These are phyloP conservation scores for Aphelenchoides besseyi DNA, from an alignment of 1,140 invertebrate species.

Conservation along the genomic window DNA sequence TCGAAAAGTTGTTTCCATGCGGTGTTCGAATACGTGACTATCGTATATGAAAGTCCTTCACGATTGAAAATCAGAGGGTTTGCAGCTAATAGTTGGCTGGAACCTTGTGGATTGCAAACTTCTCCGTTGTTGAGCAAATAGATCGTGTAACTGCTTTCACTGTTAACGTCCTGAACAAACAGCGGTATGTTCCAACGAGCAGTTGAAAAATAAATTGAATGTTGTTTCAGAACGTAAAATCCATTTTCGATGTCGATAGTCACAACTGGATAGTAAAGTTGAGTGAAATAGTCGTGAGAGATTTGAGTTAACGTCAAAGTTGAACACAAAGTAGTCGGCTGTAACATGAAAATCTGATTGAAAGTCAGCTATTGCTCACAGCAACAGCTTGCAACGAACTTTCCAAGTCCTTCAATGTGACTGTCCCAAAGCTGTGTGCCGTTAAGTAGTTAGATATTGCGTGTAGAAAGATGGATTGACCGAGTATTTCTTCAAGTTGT, in stretches of 20 bases:
- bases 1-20: neutral
- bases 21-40: neutral
- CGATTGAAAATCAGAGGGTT: neutral
- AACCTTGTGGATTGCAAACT: neutral
- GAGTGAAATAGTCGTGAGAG: neutral
- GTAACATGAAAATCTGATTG: no score
- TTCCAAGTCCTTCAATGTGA: neutral
- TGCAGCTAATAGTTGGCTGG: neutral
- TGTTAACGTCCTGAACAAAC: neutral
- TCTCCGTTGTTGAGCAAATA: neutral
- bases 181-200: neutral
- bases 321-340: no score
- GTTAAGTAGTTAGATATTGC: neutral
- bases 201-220: neutral
- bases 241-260: neutral
- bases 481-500: neutral
- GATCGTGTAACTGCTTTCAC: neutral
- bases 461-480: neutral
- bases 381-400: neutral
- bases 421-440: neutral
- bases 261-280: neutral
- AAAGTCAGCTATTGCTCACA: no score
- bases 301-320: no score
- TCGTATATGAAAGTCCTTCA: neutral
- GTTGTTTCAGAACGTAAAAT: neutral